Evolutionary conservation across 2,888 invertebrate species (phyloP).

Genomic region (Temnothorax rugatulus): DNA sequence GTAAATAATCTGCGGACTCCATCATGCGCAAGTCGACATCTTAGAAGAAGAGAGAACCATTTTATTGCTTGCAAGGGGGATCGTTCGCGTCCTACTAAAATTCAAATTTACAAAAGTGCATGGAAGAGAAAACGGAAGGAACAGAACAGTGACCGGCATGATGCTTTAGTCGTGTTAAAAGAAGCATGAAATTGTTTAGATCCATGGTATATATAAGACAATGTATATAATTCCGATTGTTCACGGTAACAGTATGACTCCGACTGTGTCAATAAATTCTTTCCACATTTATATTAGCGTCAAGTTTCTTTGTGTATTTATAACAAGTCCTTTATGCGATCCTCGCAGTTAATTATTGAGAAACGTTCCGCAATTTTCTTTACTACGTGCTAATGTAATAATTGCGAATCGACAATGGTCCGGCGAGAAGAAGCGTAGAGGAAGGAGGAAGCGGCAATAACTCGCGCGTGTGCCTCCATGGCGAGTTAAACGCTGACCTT

Average conservation of each 20-base stretch:
- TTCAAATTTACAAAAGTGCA: constrained; percentile 38
- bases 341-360: constrained; percentile 13
- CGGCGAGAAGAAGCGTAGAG: constrained; percentile 6
- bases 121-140: not conserved
- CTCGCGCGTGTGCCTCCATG: constrained; percentile 30
- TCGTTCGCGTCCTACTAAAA: constrained; percentile 36
- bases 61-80: constrained; percentile 36
- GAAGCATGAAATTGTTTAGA: constrained; percentile 9
- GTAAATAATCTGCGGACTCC: constrained; percentile 50
- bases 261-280: constrained; percentile 2
- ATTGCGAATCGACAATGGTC: constrained; percentile 15
- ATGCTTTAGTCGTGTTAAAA: constrained; percentile 6
- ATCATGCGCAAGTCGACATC: constrained; percentile 50
- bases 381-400: constrained; percentile 16
- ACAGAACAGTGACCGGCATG: not conserved
- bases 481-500: constrained; percentile 80
- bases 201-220: not conserved
- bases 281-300: not conserved
- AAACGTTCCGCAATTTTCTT: constrained; percentile 6
- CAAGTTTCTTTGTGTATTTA: not conserved
- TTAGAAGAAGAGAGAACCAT: constrained; percentile 25
- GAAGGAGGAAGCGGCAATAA: constrained; percentile 63
- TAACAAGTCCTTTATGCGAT: not conserved
- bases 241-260: not conserved
- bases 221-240: not conserved